Evolutionary conservation across 2,888 invertebrate species (phyloP), one percentile per base, ranked within the genome.

Genomic region (Bedellia somnulentella): DNA sequence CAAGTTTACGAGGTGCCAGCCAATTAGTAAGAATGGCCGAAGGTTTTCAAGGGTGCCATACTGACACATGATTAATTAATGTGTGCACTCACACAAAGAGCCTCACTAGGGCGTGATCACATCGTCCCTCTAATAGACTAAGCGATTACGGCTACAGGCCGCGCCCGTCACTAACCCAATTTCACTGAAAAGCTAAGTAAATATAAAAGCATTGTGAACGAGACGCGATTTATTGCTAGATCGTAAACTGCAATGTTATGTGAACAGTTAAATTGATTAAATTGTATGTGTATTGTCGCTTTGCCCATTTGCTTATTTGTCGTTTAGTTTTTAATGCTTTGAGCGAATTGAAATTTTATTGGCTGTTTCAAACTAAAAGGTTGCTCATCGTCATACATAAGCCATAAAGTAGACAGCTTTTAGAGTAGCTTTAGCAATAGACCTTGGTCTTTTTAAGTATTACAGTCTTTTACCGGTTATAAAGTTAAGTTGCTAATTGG

Each of bases 81-180:
- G n/a, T n/a, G n/a, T n/a, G 26, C 9, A 15, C 14, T n/a, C 15
- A 26, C 14, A 26, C 15, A 26, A 52, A 54, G 62, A 61, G 54
- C 53, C 49, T 46, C 51, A 44, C 42, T 42, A 47, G 53, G 54
- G 53, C 45, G 57, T 57, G 58, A 60, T 59, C 59, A 49, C 54
- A 53, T 55, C 60, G 52, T 47, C 46, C 45, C 47, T 52, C 50
- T 57, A 60, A 61, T 60, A 59, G 57, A 52, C 51, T 52, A 57
- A 58, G 55, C 59, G 58, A 64, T 64, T 61, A 67, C 54, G 57
- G 46, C 47, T 47, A 43, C 40, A 44, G 52, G 57, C 51, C 51
- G 57, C 50, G 55, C 56, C 57, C 11, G 39, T 52, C 51, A 53
- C 57, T 68, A 66, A 68, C 63, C 66, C 58, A 67, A 64, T 70